Evolutionary conservation across 2,797 vertebrate genomes (phyloP).

Genomic region (Acipenser transmontanus): DNA sequence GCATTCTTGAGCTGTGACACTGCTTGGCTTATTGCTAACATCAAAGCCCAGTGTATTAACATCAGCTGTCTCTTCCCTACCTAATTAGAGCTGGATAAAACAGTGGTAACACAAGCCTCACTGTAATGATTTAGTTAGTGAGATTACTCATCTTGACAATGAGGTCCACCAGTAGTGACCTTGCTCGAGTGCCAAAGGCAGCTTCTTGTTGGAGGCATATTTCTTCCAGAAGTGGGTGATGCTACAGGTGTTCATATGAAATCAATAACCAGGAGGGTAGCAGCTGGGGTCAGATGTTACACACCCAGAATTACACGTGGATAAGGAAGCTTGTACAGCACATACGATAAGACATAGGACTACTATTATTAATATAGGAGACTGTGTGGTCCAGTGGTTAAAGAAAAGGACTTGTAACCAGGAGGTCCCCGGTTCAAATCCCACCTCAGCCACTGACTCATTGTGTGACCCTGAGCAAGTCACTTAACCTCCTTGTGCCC

Average conservation of each 20-base stretch:
- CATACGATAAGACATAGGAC: too few species aligned
- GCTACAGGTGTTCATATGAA: slow-evolving; percentile 49
- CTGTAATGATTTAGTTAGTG: slow-evolving; percentile 60
- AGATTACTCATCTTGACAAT: slow-evolving; percentile 50
- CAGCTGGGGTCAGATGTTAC: too few species aligned
- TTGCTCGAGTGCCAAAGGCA: slow-evolving; percentile 55
- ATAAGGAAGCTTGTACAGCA: too few species aligned
- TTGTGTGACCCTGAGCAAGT: too few species aligned
- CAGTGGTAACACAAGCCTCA: slow-evolving; percentile 54
- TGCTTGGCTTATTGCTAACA: slow-evolving; percentile 3
- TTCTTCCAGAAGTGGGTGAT: slow-evolving; percentile 45
- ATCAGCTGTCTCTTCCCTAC: slow-evolving; percentile 42
- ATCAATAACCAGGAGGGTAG: too few species aligned
- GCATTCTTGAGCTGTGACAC: slow-evolving; percentile 1
- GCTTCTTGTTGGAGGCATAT: slow-evolving; percentile 31
- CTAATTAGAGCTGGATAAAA: slow-evolving; percentile 62
- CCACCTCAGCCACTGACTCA: too few species aligned
- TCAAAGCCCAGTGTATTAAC: slow-evolving; percentile 14
- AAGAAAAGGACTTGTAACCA: too few species aligned
- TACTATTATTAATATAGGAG: too few species aligned
- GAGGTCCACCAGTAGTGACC: slow-evolving; percentile 47
- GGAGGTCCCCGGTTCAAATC: too few species aligned
- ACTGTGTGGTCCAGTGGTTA: too few species aligned
- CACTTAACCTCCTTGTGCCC: too few species aligned
- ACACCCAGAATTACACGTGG: too few species aligned